A percentile compares a stretch with the other conserved stretches of the same genome.
Evolutionary conservation across 2,888 invertebrate genomes (phyloP).

Genomic region (Acrocyrtus sp.): DNA sequence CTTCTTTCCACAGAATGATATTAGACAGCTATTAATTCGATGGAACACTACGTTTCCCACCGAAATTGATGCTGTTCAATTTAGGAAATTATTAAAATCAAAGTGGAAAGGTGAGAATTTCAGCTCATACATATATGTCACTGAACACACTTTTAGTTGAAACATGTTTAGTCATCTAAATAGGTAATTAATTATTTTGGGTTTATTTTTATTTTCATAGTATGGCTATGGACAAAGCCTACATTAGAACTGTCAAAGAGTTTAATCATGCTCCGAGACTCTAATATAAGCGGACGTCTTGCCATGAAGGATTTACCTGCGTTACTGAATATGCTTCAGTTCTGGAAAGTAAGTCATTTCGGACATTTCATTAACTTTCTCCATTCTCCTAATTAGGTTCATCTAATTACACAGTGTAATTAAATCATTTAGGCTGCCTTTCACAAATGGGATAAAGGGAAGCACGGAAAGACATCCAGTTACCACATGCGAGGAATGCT

Average conservation of each 20-base stretch:
- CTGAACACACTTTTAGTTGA: too few species aligned
- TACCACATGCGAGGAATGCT: constrained; percentile 74
- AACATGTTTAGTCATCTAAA: neutral
- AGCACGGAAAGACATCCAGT: constrained; percentile 72
- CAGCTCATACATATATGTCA: constrained; percentile 5
- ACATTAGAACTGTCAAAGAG: constrained; percentile 75
- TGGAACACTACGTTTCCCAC: constrained; percentile 71
- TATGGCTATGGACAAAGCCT: constrained; percentile 72
- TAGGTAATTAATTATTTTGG: neutral
- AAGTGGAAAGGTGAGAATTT: constrained; percentile 70
- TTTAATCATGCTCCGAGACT: constrained; percentile 76
- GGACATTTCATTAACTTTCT: neutral
- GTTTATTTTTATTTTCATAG: constrained; percentile 62
- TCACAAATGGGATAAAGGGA: constrained; percentile 71
- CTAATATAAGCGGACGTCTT: constrained; percentile 74
- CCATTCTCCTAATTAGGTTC: too few species aligned
- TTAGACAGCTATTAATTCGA: constrained; percentile 69
- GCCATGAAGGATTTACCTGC: constrained; percentile 73
- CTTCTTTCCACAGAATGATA: constrained; percentile 68
- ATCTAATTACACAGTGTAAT: too few species aligned
- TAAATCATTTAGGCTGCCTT: constrained; percentile 72
- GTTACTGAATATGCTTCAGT: constrained; percentile 74
- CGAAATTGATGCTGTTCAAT: constrained; percentile 73
- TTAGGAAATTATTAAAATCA: constrained; percentile 71
- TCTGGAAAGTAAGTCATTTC: constrained; percentile 71